Conservation (phyloP, 2,113 vertebrate genomes). For the Planiliza haematocheilus region DNA sequence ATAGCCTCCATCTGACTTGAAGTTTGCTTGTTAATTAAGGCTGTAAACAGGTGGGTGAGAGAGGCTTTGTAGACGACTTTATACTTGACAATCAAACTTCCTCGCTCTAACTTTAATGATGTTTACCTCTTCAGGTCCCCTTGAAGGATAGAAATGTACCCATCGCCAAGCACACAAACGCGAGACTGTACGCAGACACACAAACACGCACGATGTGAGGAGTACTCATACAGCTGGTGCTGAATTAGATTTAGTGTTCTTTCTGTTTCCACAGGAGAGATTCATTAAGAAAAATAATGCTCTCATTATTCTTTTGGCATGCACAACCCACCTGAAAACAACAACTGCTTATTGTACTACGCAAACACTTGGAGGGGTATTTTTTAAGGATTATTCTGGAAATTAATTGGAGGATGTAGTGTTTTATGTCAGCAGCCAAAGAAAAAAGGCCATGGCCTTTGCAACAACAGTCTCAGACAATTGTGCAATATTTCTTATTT, state of each 20-base stretch:
- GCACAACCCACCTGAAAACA: neutral
- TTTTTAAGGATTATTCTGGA: neutral
- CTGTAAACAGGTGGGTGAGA: slow-evolving; percentile 70
- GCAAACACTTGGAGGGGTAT: neutral
- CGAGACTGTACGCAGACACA: slow-evolving; percentile 21
- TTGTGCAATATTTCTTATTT: no score
- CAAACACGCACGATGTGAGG: slow-evolving; percentile 5
- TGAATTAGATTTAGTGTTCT: neutral
- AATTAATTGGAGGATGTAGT: neutral
- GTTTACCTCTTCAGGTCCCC: slow-evolving; percentile 51
- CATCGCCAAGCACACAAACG: slow-evolving; percentile 37
- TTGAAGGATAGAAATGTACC: slow-evolving; percentile 56
- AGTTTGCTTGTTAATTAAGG: slow-evolving; percentile 80
- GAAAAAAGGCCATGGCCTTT: no score
- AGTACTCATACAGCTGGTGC: slow-evolving; percentile 32
- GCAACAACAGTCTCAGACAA: no score
- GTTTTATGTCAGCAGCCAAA: no score
- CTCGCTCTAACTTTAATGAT: slow-evolving; percentile 49
- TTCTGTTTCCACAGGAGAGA: slow-evolving; percentile 21
- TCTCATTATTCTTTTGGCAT: slow-evolving; percentile 9
- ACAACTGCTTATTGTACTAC: neutral
- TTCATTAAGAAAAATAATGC: slow-evolving; percentile 1
- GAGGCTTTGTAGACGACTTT: slow-evolving; percentile 61
- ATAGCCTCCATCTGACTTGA: slow-evolving; percentile 63
- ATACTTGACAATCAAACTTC: slow-evolving; percentile 64